Base-by-base conservation (phyloP, 2,113 vertebrate species). In the Telmatochromis sp. region DNA sequence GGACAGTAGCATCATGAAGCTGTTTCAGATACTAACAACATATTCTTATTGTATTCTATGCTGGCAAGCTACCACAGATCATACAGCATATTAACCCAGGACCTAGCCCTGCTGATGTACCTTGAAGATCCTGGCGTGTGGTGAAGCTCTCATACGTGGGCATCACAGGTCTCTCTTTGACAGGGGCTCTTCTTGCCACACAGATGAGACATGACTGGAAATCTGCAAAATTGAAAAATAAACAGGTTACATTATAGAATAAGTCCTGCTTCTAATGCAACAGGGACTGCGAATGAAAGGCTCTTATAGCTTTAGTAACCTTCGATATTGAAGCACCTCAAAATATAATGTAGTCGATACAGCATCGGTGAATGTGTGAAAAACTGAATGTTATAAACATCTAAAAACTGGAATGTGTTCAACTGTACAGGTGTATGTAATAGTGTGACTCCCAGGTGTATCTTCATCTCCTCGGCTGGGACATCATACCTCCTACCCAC, bases 191-290 rank as follows among this genome's bases (percentile, higher is more conserved):
- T 95, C 99, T 96, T 6, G 99, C 99, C 94, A 99, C 98, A 88
- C 99, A 99, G 92, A 99, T 99, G 95, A 99, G 97, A 96, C 98
- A 99, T 23, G 98, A 99, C 96, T 99, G 98, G 93, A 99, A 97
- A 97, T 99, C 98, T 99, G 93, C 55, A 82, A 5, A 28, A 47
- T n/a, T 6, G 28, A 17, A 79, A 71, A 55, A 17, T 4, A 51
- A 10, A 1, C 33, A 3, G 2, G 12, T 83, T 58, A 31, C 33
- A 81, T 80, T 40, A n/a, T 21, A 15, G 14, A 17, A 60, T 8
- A 45, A 10, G 28, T 33, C 23, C 23, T 31, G 15, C 37, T 15
- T 73, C 68, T 73, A 23, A 45, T 45, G 13, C 7, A 51, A 78
- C 23, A n/a, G 26, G 42, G 15, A 73, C 21, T 73, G 40, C 0